Percentiles rank a stretch among this genome's conserved stretches.
Evolutionary conservation across 2,797 vertebrate species (phyloP).

Genomic region (Periophthalmus magnuspinnatus): DNA sequence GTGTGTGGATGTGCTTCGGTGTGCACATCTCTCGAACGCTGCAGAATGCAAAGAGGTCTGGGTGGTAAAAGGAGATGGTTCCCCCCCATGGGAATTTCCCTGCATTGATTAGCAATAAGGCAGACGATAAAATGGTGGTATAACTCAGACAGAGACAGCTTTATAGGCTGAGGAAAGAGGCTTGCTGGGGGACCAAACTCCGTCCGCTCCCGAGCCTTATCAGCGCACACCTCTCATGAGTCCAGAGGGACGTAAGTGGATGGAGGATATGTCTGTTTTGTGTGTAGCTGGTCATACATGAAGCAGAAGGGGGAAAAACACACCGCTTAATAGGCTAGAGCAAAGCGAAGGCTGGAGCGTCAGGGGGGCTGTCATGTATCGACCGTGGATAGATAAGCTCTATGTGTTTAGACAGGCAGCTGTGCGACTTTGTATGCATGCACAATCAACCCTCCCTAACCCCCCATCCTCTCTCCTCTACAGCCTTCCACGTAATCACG

Average conservation of each 20-base stretch:
- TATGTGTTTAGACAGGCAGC: slow-evolving; percentile 57
- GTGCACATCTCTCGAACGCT: slow-evolving; percentile 14
- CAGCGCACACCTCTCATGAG: slow-evolving; percentile 35
- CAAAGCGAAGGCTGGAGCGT: slow-evolving; percentile 26
- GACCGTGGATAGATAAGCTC: slow-evolving; percentile 54
- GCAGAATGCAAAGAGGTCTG: slow-evolving; percentile 19
- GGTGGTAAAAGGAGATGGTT: slow-evolving; percentile 26
- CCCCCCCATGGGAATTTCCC: slow-evolving; percentile 53
- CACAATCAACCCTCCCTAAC: slow-evolving; percentile 43
- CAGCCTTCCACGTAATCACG: slow-evolving; percentile 25
- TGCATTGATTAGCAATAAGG: slow-evolving; percentile 76
- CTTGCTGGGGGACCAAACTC: slow-evolving; percentile 47
- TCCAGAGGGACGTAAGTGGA: slow-evolving; percentile 29
- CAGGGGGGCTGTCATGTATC: slow-evolving; percentile 38
- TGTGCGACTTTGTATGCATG: slow-evolving; percentile 58
- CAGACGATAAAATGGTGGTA: slow-evolving; percentile 67
- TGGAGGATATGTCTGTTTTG: slow-evolving; percentile 32
- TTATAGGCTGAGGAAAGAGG: slow-evolving; percentile 56
- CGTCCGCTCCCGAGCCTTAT: slow-evolving; percentile 35
- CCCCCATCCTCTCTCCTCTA: slow-evolving; percentile 19
- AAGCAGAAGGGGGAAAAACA: slow-evolving; percentile 2
- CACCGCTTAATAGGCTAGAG: slow-evolving; percentile 37
- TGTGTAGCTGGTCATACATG: slow-evolving; percentile 24
- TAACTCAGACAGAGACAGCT: slow-evolving; percentile 68
- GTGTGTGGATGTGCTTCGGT: slow-evolving; percentile 34